phyloP scores from a whole-genome alignment of 2,113 vertebrate species.

The Mirounga angustirostris region DNA sequence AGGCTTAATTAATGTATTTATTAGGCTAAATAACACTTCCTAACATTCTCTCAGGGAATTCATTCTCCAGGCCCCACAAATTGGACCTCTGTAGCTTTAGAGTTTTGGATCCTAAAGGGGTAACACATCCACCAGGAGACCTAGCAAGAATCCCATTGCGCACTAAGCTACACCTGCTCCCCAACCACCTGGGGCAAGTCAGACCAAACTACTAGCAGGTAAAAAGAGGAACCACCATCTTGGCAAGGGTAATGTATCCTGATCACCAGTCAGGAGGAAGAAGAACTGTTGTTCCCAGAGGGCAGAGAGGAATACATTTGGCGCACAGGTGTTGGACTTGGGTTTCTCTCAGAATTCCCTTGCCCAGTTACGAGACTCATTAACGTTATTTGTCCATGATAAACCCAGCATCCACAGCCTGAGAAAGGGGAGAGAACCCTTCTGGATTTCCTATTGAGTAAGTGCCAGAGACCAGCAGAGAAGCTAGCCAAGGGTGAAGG shows the following conservation, averaged over 20 bases:
- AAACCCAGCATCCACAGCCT: background rate
- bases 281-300: background rate
- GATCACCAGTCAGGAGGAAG: background rate
- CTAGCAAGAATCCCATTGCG: background rate
- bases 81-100: background rate
- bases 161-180: background rate
- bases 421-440: background rate
- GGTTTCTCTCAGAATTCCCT: background rate
- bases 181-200: background rate
- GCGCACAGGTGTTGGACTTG: background rate
- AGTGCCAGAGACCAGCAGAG: background rate
- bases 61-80: background rate
- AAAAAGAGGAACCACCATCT: background rate
- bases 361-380: background rate
- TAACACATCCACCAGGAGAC: background rate
- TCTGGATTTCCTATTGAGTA: background rate
- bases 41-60: background rate
- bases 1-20: background rate
- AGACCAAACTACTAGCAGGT: background rate
- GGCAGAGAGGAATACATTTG: background rate
- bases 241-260: background rate
- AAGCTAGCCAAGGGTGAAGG: background rate
- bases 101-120: background rate
- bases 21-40: background rate
- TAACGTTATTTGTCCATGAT: background rate